Percentiles rank a stretch among this genome's conserved stretches.
phyloP scores from a whole-genome alignment of 1,140 invertebrate species.

The Cydia fagiglandana region DNA sequence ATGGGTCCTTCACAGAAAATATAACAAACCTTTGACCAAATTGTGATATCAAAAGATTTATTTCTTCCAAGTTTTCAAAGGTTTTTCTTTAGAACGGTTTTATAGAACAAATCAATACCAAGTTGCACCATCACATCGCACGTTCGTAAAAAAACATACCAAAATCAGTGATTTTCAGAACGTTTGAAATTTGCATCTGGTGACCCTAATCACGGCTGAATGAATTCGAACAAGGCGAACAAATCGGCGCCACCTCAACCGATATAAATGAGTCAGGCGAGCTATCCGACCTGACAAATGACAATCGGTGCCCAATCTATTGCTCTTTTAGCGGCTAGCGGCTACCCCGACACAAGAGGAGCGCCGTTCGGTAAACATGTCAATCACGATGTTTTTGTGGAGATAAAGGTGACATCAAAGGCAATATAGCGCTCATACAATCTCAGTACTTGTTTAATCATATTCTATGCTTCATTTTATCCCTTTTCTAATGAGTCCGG shows the following conservation, averaged over 20 bases:
- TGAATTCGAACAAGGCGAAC: conserved; percentile 10
- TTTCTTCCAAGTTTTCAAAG: too few species aligned
- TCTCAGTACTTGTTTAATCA: not conserved
- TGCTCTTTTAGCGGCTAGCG: conserved; percentile 4
- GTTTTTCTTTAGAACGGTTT: too few species aligned
- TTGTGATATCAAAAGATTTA: too few species aligned
- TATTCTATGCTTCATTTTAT: too few species aligned
- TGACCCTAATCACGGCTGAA: not conserved
- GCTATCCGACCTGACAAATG: not conserved
- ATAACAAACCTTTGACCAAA: too few species aligned
- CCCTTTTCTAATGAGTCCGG: too few species aligned
- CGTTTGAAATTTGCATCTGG: not conserved
- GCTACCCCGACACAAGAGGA: not conserved
- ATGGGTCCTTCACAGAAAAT: too few species aligned
- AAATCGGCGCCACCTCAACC: not conserved
- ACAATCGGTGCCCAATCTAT: not conserved
- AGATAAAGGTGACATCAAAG: not conserved
- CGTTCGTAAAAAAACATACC: too few species aligned
- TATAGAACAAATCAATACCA: too few species aligned
- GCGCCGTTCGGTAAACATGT: not conserved
- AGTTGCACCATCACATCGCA: too few species aligned
- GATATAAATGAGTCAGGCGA: not conserved
- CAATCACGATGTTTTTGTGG: not conserved
- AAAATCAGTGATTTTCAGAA: too few species aligned
- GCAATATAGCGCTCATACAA: not conserved